Conservation (phyloP, 2,113 vertebrate species). For the Peucedramus taeniatus region DNA sequence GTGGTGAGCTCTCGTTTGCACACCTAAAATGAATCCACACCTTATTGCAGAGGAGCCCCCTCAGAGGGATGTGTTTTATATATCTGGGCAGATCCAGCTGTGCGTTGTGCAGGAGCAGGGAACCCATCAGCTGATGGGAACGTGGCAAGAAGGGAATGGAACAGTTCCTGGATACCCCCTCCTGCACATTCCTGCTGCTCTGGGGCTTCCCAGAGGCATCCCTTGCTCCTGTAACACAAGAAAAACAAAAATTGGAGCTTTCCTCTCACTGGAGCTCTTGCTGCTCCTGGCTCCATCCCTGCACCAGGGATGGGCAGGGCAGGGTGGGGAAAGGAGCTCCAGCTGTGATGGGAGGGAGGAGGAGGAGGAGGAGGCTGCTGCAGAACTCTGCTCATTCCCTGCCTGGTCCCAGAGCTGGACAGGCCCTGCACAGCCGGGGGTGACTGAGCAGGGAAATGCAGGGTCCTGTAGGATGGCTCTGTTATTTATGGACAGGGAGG, state of each 20-base stretch:
- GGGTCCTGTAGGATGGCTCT: not conserved
- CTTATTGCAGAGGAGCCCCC: not conserved
- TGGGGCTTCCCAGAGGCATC: not conserved
- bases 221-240: not conserved
- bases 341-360: not conserved
- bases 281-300: not conserved
- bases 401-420: not conserved
- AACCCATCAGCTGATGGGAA: not conserved
- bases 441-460: not conserved
- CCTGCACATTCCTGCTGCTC: not conserved
- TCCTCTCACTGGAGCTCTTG: not conserved
- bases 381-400: not conserved
- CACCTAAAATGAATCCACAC: not conserved
- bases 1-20: not conserved
- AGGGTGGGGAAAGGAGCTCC: not conserved
- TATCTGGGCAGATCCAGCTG: accelerated
- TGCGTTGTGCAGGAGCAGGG: no score
- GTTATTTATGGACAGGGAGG: not conserved
- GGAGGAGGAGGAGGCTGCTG: not conserved
- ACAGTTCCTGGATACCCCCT: not conserved
- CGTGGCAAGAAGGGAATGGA: accelerated
- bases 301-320: accelerated
- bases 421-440: not conserved
- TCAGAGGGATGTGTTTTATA: not conserved
- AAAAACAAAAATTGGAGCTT: not conserved